These are phyloP conservation scores for Yponomeuta sedellus DNA, from an alignment of 2,888 invertebrate genomes.

Conservation along the genomic window DNA sequence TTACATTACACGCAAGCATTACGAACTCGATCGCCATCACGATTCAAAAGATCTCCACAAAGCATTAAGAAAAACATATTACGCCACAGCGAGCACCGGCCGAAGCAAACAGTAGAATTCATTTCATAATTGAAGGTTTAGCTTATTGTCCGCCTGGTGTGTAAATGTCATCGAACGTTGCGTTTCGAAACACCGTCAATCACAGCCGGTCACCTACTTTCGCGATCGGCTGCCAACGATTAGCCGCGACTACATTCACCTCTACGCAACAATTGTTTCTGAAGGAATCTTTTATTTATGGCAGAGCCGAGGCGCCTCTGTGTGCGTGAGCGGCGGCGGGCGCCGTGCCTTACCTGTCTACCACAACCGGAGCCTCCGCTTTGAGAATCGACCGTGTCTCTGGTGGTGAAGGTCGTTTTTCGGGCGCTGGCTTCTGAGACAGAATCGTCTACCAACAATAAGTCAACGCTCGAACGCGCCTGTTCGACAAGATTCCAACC, in stretches of 20 bases:
- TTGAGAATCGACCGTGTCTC: slow-evolving; percentile 32
- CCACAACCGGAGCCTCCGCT: slow-evolving; percentile 19
- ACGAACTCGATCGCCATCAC: not conserved
- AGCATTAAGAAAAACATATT: slow-evolving; percentile 22
- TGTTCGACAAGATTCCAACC: slow-evolving; percentile 77
- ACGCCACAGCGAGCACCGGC: slow-evolving; percentile 29
- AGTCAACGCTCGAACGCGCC: slow-evolving; percentile 76
- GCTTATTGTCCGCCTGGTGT: slow-evolving; percentile 59
- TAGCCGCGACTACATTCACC: slow-evolving; percentile 68
- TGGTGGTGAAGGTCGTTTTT: slow-evolving; percentile 34
- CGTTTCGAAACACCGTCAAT: slow-evolving; percentile 73
- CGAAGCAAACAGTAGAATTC: slow-evolving; percentile 28
- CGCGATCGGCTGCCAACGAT: slow-evolving; percentile 70
- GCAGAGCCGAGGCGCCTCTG: slow-evolving; percentile 52
- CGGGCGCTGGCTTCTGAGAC: slow-evolving; percentile 30
- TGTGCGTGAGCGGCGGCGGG: slow-evolving; percentile 61
- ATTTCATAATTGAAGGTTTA: slow-evolving; percentile 66
- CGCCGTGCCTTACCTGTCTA: slow-evolving; percentile 72
- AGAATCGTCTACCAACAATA: slow-evolving; percentile 75
- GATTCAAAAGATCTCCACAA: slow-evolving; percentile 6
- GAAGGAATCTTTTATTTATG: slow-evolving; percentile 77
- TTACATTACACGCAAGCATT: not conserved
- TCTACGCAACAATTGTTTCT: slow-evolving; percentile 77
- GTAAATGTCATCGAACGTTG: slow-evolving; percentile 70
- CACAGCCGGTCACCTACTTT: slow-evolving; percentile 76